Conservation (phyloP, 92 coral and sea anemone genomes). For the Palythoa heliodiscus region DNA sequence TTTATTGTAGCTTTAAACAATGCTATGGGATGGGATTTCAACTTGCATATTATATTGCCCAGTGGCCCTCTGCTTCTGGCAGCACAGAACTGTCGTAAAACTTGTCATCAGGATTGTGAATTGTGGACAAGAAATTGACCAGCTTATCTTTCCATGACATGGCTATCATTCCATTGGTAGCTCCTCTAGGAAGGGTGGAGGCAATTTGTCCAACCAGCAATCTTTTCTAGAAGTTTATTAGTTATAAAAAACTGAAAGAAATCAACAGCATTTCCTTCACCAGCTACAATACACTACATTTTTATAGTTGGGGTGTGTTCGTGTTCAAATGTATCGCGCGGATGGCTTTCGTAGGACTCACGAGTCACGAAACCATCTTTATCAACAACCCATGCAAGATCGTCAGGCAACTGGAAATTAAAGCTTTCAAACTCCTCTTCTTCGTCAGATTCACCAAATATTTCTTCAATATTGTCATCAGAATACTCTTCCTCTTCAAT, state of each 20-base stretch:
- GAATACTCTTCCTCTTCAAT: slow-evolving; percentile 38
- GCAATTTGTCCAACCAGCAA: slow-evolving; percentile 44
- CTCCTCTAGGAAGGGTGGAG: slow-evolving; percentile 47
- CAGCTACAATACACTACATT: neutral
- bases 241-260: slow-evolving; percentile 41
- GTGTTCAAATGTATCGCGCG: slow-evolving; percentile 25
- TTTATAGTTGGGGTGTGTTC: neutral
- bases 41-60: slow-evolving; percentile 44
- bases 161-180: slow-evolving; percentile 36
- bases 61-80: slow-evolving; percentile 19
- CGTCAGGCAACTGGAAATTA: slow-evolving; percentile 38
- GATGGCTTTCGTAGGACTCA: slow-evolving; percentile 33
- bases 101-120: slow-evolving; percentile 52
- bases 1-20: slow-evolving; percentile 43
- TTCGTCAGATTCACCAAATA: slow-evolving; percentile 52
- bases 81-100: slow-evolving; percentile 41
- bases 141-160: slow-evolving; percentile 63
- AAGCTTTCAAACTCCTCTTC: slow-evolving; percentile 41
- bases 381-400: slow-evolving; percentile 39
- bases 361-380: slow-evolving; percentile 34
- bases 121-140: slow-evolving; percentile 44
- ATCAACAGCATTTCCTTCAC: slow-evolving; percentile 29
- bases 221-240: slow-evolving; percentile 25
- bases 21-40: slow-evolving; percentile 43
- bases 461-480: slow-evolving; percentile 43